Evolutionary conservation across 2,113 vertebrate genomes (phyloP), one percentile per base, ranked within the genome.

Genomic region (Vulpes vulpes): DNA sequence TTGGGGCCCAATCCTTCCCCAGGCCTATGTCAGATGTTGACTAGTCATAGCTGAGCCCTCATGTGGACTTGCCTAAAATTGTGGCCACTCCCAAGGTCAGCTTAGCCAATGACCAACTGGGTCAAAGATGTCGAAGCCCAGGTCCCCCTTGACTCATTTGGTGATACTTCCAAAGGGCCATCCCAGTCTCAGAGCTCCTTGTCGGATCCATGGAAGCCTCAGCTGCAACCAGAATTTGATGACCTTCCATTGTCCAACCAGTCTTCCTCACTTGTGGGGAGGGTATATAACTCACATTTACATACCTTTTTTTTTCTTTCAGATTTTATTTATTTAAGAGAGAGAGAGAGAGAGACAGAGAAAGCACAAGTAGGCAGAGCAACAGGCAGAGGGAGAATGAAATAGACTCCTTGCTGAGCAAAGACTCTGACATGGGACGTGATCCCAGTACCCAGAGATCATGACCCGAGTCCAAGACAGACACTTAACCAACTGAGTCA

Each of bases 11-110:
- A 60, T 11, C 2, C n/a, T 83, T 57, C 53, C 53, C 17, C 14
- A 27, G 8, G 43, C 15, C 32, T 62, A 11, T 74, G 22, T 60
- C 57, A 64, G 23, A 25, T 11, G 59, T 2, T 53, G 25, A 69
- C 12, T 25, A 30, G 25, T 82, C 5, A 43, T 2, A 90, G 32
- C 8, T 79, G 43, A 82, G 32, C 1, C 27, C 17, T 65, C 0
- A 0, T 30, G 9, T 3, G 15, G 25, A 64, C 0, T 53, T 60
- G 6, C 2, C 14, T 30, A 76, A 62, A 23, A 8, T 15, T 62
- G 14, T 1, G 15, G 1, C 0, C 14, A 4, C 17, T 38, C 19
- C 2, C 19, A 51, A 11, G 6, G 4, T 57, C 12, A 57, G 3
- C 19, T 59, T 74, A 38, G 15, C 3, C 8, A 91, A 3, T 71